Base-by-base conservation (phyloP, 2,797 vertebrate genomes). In the Syngnathus rostellatus region DNA sequence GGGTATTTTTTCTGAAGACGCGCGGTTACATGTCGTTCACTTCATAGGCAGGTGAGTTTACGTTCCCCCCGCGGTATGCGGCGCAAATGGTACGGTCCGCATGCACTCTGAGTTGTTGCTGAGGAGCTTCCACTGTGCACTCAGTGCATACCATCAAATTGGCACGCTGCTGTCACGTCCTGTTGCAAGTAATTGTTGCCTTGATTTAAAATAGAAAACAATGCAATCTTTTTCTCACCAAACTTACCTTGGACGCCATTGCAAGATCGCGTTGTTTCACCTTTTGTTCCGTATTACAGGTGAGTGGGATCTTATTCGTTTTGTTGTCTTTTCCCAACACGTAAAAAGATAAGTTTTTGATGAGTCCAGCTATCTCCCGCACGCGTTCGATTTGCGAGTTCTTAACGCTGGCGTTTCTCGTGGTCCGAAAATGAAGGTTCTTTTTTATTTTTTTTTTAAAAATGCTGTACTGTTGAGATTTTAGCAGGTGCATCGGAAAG, bases 41-140 rank as follows among this genome's bases (percentile, higher is more conserved):
- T 48, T 21, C n/a, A 64, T 43, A 50, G 78, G 80, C 86, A 88
- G 86, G 82, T 89, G 87, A 80, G 77, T 74, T 43, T 31, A 25
- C 12, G 58, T 43, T 41, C 21, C 77, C 62, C 89, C 85, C 65
- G 70, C 75, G 62, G 23, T 0, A 41, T 0, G 25, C 8, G 0
- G 57, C 0, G 45, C 1, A 82, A 65, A 76, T 93, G 92, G 92
- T 93, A 89, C 87, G 23, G 84, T 89, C 92, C 90, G 75, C 85
- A 82, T 83, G 83, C 88, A 83, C 87, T 83, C 78, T 74, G 89
- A 91, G 89, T 88, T 87, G 91, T 90, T 90, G 90, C 92, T 80
- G 91, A 92, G 91, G 90, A 91, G 88, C 68, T 80, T 87, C 86
- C 84, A 77, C 81, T 72, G 81, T 46, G 43, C 48, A 53, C 31